phyloP scores from a whole-genome alignment of 2,113 vertebrate species.

The Leptocoma aspasia region DNA sequence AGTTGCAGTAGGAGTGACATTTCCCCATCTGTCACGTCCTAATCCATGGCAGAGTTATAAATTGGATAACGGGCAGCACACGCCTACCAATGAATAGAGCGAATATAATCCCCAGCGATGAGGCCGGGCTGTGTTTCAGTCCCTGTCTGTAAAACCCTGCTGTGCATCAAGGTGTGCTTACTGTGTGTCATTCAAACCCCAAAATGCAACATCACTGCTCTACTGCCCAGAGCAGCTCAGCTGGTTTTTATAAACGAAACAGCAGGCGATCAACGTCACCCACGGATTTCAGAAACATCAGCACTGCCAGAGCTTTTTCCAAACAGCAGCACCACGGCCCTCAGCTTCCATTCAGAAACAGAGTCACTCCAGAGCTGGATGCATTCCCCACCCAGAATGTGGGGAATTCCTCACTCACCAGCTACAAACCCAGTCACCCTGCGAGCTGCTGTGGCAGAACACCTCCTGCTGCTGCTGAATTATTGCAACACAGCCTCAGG shows the following conservation, averaged over 20 bases:
- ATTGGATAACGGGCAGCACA: neutral
- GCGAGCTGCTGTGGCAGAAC: neutral
- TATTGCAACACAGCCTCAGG: neutral
- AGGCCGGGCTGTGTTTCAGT: neutral
- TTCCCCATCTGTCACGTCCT: slow-evolving; percentile 25
- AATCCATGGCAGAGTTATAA: neutral
- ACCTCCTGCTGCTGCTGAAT: neutral
- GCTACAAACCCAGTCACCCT: neutral
- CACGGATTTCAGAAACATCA: neutral
- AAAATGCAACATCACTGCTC: neutral
- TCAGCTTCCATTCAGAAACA: fast-evolving
- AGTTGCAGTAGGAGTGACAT: neutral
- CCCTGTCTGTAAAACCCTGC: neutral
- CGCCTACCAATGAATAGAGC: neutral
- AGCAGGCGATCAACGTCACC: fast-evolving
- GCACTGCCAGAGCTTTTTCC: neutral
- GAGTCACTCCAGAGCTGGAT: neutral
- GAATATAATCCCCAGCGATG: neutral
- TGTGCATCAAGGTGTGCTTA: fast-evolving
- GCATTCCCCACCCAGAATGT: no score
- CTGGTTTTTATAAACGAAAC: neutral
- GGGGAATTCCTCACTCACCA: neutral
- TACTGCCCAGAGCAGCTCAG: neutral
- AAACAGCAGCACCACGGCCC: neutral
- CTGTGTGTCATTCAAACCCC: neutral